phyloP scores from a whole-genome alignment of 2,113 vertebrate genomes.

The Ranitomeya variabilis region DNA sequence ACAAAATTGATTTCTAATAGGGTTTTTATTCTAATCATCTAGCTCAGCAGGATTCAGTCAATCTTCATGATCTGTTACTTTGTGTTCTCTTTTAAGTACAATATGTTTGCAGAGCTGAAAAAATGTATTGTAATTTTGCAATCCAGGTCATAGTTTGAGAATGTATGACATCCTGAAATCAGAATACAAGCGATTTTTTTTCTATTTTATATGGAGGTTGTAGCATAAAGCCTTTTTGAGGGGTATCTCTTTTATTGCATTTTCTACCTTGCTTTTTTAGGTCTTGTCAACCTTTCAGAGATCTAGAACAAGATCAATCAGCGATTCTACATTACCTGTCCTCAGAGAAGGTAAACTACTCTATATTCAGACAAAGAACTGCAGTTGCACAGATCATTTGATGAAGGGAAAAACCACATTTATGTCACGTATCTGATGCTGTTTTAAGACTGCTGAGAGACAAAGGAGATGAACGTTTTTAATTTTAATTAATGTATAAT shows the following conservation, averaged over 20 bases:
- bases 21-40: constrained; percentile 48
- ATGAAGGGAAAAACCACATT: neutral
- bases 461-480: neutral
- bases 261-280: neutral
- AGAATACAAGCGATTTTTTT: neutral
- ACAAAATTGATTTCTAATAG: neutral
- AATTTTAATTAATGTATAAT: neutral
- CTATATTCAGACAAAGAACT: constrained; percentile 10
- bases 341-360: neutral
- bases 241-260: neutral
- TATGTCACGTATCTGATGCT: neutral
- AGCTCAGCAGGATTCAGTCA: constrained; percentile 29
- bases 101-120: neutral
- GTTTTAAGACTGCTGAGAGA: neutral
- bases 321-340: constrained; percentile 27
- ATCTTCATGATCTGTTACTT: neutral
- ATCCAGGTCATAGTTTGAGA: neutral
- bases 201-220: neutral
- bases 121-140: neutral
- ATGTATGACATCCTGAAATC: neutral
- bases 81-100: neutral
- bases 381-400: constrained; percentile 22
- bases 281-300: neutral
- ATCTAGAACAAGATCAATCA: constrained; percentile 32
- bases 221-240: neutral